Evolutionary conservation across 1,140 invertebrate species (phyloP).

Genomic region (Steinernema feltiae): DNA sequence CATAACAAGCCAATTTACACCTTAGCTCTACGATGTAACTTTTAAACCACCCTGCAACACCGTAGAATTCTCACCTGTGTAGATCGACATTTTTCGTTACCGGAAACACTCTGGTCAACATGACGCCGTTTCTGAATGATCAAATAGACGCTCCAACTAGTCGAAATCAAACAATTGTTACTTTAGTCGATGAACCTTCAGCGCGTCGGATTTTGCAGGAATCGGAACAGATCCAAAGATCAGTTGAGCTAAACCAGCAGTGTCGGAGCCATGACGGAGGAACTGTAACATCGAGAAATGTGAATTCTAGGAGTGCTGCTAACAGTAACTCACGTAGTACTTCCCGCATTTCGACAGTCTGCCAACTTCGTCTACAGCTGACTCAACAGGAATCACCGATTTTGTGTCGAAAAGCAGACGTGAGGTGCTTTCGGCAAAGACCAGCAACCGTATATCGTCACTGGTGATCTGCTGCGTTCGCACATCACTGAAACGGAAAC

Average conservation of each 20-base stretch:
- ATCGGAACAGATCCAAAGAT: neutral
- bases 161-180: neutral
- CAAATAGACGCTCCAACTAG: neutral
- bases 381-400: neutral
- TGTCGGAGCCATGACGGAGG: neutral
- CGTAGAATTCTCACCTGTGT: too few species aligned
- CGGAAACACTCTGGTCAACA: neutral
- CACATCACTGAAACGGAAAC: neutral
- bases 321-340: neutral
- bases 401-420: neutral
- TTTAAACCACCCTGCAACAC: too few species aligned
- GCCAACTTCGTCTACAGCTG: neutral
- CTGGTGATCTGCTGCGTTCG: neutral
- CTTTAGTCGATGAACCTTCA: neutral
- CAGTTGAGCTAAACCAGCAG: neutral
- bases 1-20: too few species aligned
- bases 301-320: too few species aligned
- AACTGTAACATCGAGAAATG: neutral
- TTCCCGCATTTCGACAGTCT: neutral
- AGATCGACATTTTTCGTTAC: too few species aligned
- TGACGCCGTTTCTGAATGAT: neutral
- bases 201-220: neutral
- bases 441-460: neutral
- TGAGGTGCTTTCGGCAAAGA: neutral
- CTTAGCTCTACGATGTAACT: too few species aligned